Conservation (phyloP, 1,140 invertebrate genomes). For the Zaprionus lachaisei region DNA sequence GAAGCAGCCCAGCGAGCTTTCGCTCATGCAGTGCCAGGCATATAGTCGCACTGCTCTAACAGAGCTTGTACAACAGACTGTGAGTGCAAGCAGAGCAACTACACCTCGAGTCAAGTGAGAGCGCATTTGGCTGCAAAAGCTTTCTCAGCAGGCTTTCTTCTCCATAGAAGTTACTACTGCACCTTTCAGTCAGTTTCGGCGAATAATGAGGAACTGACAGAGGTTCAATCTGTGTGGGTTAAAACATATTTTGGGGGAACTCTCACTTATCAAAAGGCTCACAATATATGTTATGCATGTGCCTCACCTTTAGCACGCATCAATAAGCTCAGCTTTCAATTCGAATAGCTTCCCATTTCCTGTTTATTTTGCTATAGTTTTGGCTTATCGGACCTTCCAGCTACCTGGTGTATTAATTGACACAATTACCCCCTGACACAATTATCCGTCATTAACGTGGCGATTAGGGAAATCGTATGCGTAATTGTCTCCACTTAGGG, state of each 20-base stretch:
- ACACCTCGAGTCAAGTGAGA: conserved; percentile 4
- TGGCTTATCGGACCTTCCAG: not conserved
- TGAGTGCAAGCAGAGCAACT: conserved; percentile 27
- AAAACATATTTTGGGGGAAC: not conserved
- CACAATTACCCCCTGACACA: conserved; percentile 8
- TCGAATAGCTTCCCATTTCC: not conserved
- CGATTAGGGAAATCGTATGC: conserved; percentile 17
- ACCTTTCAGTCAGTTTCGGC: conserved; percentile 15
- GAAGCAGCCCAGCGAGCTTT: conserved; percentile 21
- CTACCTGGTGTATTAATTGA: conserved; percentile 4
- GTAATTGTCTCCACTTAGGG: conserved; percentile 24
- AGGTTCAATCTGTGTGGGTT: not conserved
- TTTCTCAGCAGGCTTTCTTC: conserved; percentile 6
- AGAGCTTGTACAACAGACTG: not conserved
- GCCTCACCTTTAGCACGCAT: not conserved
- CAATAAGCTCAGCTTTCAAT: conserved; percentile 5
- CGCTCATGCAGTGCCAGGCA: not conserved
- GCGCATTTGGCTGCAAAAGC: conserved; percentile 34
- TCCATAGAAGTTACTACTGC: not conserved
- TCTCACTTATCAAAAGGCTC: not conserved
- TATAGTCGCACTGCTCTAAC: conserved; percentile 42
- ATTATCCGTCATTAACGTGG: conserved; percentile 15
- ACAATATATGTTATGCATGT: not conserved
- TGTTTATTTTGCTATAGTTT: not conserved
- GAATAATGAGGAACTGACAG: conserved; percentile 20